These are phyloP conservation scores for Cichlasoma orientale DNA, from an alignment of 2,797 vertebrate species.

Conservation along the genomic window DNA sequence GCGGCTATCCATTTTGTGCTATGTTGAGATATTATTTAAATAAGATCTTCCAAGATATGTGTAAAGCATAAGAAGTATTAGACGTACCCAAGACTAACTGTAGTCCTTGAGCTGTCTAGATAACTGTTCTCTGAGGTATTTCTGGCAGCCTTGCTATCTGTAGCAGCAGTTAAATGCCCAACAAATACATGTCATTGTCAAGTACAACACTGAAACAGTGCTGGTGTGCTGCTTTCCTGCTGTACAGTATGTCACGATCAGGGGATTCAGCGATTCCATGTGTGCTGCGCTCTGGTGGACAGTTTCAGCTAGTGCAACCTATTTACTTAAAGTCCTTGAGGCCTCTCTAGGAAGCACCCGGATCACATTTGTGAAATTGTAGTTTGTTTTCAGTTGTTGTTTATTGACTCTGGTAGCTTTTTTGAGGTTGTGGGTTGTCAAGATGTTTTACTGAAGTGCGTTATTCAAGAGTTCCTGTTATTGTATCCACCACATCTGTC, in stretches of 20 bases:
- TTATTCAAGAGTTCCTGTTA: conserved; percentile 1
- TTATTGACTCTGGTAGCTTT: not conserved
- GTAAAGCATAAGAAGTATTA: not conserved
- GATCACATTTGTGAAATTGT: not conserved
- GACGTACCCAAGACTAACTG: not conserved
- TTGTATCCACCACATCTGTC: not conserved
- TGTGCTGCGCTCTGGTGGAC: conserved; percentile 75
- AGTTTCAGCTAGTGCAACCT: conserved; percentile 43
- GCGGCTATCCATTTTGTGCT: not conserved
- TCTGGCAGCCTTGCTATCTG: conserved; percentile 1
- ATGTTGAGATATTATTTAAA: not conserved
- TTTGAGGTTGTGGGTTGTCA: not conserved
- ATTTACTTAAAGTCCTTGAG: conserved; percentile 66
- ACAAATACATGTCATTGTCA: conserved; percentile 18
- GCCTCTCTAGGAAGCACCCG: conserved; percentile 5
- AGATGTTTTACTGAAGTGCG: not conserved
- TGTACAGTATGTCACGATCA: conserved; percentile 51
- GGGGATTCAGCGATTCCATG: conserved; percentile 33
- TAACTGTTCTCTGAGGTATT: not conserved
- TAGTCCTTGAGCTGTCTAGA: conserved; percentile 9
- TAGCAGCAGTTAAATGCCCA: not conserved
- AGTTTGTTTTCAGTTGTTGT: not conserved
- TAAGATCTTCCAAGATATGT: not conserved
- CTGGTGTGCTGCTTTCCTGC: conserved; percentile 36
- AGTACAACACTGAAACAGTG: conserved; percentile 24